A percentile compares a stretch with the other conserved stretches of the same genome.
phyloP scores from a whole-genome alignment of 2,113 vertebrate species.

The Seriola rivoliana region DNA sequence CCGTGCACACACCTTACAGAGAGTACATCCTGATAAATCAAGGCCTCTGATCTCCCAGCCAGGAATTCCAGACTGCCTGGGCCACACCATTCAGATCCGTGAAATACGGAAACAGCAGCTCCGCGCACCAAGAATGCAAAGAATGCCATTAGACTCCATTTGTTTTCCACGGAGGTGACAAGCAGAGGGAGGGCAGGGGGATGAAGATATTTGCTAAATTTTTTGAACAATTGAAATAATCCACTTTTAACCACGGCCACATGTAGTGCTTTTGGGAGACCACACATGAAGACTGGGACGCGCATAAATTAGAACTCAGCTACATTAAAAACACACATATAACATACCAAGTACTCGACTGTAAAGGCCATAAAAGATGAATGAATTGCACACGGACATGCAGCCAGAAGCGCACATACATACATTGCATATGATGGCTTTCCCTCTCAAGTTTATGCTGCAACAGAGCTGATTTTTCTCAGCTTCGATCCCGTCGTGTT shows the following conservation, averaged over 20 bases:
- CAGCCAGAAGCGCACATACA: constrained; percentile 6
- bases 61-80: constrained; percentile 76
- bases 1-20: constrained; percentile 50
- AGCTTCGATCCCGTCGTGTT: constrained; percentile 34
- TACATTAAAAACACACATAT: constrained; percentile 29
- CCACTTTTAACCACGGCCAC: constrained; percentile 87
- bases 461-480: constrained; percentile 42
- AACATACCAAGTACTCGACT: constrained; percentile 6
- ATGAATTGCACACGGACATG: constrained; percentile 21
- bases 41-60: constrained; percentile 79
- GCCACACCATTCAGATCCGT: constrained; percentile 74
- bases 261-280: constrained; percentile 82
- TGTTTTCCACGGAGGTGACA: constrained; percentile 66
- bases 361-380: constrained; percentile 29
- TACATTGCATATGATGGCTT: background rate
- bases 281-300: constrained; percentile 80
- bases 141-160: constrained; percentile 87
- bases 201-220: constrained; percentile 85
- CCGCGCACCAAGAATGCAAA: constrained; percentile 83
- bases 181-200: constrained; percentile 58
- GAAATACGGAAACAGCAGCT: constrained; percentile 80
- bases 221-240: constrained; percentile 84
- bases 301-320: constrained; percentile 29
- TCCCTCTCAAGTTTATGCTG: constrained; percentile 3
- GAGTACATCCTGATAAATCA: constrained; percentile 83